Percentiles rank a stretch among this genome's conserved stretches.
phyloP scores from a whole-genome alignment of 2,888 invertebrate species.

The Aspidiotus destructor region DNA sequence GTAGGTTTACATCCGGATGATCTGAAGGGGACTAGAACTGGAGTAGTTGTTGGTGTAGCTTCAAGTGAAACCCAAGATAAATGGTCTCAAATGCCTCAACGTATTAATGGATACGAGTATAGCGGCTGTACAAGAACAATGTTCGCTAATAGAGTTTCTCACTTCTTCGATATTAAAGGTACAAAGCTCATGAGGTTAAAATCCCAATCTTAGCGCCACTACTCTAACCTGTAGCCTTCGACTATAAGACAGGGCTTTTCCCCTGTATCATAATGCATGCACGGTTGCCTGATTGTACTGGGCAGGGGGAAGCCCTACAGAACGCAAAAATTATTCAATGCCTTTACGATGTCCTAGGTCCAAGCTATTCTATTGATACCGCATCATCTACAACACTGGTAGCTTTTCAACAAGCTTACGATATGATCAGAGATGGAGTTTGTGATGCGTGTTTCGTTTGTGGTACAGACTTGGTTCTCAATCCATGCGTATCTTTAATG shows the following conservation, averaged over 20 bases:
- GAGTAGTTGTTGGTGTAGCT: slow-evolving; percentile 33
- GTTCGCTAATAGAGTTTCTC: slow-evolving; percentile 34
- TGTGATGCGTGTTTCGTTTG: slow-evolving; percentile 52
- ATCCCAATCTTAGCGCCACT: too few relatives aligned
- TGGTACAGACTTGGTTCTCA: slow-evolving; percentile 72
- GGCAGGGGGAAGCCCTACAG: too few relatives aligned
- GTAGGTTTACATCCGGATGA: slow-evolving; percentile 34
- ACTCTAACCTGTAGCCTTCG: too few relatives aligned
- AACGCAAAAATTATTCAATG: too few relatives aligned
- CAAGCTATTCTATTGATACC: slow-evolving; percentile 50
- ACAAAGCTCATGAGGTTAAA: background rate
- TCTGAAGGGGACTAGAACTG: slow-evolving; percentile 34
- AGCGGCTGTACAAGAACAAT: slow-evolving; percentile 34
- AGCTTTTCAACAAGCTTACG: slow-evolving; percentile 45
- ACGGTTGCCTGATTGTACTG: too few relatives aligned
- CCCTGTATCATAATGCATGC: too few relatives aligned
- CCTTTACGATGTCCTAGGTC: slow-evolving; percentile 42
- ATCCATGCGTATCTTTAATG: slow-evolving; percentile 83
- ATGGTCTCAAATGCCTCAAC: slow-evolving; percentile 34
- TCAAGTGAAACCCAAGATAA: slow-evolving; percentile 35
- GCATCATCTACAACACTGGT: slow-evolving; percentile 51
- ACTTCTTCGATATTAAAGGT: slow-evolving; percentile 34
- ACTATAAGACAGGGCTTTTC: too few relatives aligned
- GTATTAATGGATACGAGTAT: slow-evolving; percentile 34
- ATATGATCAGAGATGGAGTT: slow-evolving; percentile 40